Evolutionary conservation across 2,113 vertebrate genomes (phyloP).

Genomic region (Plectropomus leopardus): DNA sequence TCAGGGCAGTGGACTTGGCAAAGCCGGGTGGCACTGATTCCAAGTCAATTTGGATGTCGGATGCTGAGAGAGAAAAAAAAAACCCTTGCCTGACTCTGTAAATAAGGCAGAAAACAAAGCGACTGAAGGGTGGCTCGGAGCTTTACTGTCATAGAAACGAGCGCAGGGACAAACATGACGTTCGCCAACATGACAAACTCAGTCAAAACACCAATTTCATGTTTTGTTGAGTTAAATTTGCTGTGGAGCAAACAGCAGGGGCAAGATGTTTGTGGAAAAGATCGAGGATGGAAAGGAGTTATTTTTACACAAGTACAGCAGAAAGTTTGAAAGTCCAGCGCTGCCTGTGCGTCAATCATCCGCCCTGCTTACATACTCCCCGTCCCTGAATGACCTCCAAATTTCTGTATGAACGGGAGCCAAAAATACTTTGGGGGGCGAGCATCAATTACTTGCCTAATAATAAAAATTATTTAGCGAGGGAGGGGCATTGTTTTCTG

Average conservation of each 20-base stretch:
- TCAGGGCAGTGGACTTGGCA: slow-evolving; percentile 9
- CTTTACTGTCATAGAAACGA: slow-evolving; percentile 44
- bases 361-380: no score
- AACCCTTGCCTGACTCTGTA: slow-evolving; percentile 5
- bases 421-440: no score
- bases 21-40: slow-evolving; percentile 17
- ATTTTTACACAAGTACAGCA: slow-evolving; percentile 31
- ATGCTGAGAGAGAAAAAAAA: not conserved
- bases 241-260: slow-evolving; percentile 26
- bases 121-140: slow-evolving; percentile 29
- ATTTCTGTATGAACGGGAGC: no score
- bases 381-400: no score
- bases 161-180: slow-evolving; percentile 23
- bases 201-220: slow-evolving; percentile 72
- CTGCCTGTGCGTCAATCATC: no score
- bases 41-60: slow-evolving; percentile 34
- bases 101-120: slow-evolving; percentile 36
- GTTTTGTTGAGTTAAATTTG: slow-evolving; percentile 62
- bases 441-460: not conserved
- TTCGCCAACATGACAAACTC: slow-evolving; percentile 12
- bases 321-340: not conserved
- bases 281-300: slow-evolving; percentile 20
- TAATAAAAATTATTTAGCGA: not conserved
- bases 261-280: slow-evolving; percentile 13
- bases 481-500: not conserved